These are phyloP conservation scores for Lepus townsendii DNA, from an alignment of 2,797 vertebrate genomes.

Conservation along the genomic window DNA sequence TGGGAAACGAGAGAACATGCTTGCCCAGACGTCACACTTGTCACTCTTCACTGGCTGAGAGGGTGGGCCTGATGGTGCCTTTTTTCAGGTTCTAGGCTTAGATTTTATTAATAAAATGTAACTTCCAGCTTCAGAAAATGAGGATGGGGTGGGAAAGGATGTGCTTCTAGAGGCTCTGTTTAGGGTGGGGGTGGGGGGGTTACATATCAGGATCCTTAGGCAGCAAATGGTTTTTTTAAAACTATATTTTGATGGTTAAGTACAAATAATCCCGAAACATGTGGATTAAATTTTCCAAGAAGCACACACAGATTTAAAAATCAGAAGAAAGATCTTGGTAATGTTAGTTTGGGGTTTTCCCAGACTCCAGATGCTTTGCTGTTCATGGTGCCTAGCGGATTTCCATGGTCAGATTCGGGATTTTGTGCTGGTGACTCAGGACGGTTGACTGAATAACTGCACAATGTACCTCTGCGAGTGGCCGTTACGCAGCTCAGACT, in stretches of 20 bases:
- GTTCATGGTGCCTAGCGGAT: slow-evolving; percentile 36
- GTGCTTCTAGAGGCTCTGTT: background rate
- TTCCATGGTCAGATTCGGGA: background rate
- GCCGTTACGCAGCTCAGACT: background rate
- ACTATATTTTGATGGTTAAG: slow-evolving; percentile 54
- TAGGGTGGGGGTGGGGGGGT: background rate
- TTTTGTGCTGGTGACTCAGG: slow-evolving; percentile 42
- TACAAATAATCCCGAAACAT: slow-evolving; percentile 70
- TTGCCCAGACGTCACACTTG: slow-evolving; percentile 59
- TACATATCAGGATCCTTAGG: slow-evolving; percentile 20
- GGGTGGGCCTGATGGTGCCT: background rate
- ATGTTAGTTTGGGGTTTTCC: slow-evolving; percentile 26
- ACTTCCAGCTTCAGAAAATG: slow-evolving; percentile 45
- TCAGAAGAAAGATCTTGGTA: slow-evolving; percentile 38
- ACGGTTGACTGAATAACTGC: background rate
- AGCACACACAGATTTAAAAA: slow-evolving; percentile 59
- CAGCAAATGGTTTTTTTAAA: slow-evolving; percentile 63
- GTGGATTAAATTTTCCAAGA: slow-evolving; percentile 75
- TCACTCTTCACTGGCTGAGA: slow-evolving; percentile 15
- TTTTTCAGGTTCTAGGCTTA: slow-evolving; percentile 61
- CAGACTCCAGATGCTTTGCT: slow-evolving; percentile 30
- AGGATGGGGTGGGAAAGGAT: background rate
- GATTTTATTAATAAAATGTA: slow-evolving; percentile 43
- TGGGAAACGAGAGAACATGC: slow-evolving; percentile 64
- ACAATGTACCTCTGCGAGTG: background rate